These are phyloP conservation scores for Andricus quercusramuli DNA, from an alignment of 2,888 invertebrate species.

Conservation along the genomic window DNA sequence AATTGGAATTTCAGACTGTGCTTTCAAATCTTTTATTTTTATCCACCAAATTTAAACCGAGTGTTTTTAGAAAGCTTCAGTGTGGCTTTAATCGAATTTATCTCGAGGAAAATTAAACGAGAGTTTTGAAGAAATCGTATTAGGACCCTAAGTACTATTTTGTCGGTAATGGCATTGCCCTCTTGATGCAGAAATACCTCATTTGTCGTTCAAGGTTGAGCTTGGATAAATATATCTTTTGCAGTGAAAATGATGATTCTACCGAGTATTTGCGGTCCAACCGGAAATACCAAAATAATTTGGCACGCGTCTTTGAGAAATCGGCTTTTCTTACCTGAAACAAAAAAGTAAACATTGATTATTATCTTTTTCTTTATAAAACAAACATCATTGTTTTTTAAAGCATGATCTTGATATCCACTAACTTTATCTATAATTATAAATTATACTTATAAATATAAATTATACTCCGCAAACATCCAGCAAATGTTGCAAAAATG, in stretches of 20 bases:
- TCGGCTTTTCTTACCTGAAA: slow-evolving; percentile 11
- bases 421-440: too few relatives aligned
- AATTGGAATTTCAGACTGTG: slow-evolving; percentile 8
- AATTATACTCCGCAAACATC: too few relatives aligned
- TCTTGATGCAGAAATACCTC: slow-evolving; percentile 14
- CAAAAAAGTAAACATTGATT: slow-evolving; percentile 6
- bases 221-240: slow-evolving; percentile 7
- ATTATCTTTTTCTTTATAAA: background rate
- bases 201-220: slow-evolving; percentile 27
- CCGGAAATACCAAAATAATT: slow-evolving; percentile 20
- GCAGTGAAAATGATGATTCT: slow-evolving; percentile 1
- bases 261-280: background rate
- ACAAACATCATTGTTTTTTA: background rate
- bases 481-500: too few relatives aligned
- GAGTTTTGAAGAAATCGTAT: background rate
- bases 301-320: background rate
- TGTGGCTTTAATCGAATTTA: background rate
- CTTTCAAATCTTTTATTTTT: background rate
- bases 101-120: background rate
- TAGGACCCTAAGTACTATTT: background rate
- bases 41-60: background rate
- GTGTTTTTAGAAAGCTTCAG: background rate
- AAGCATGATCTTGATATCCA: background rate
- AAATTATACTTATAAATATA: too few relatives aligned
- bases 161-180: slow-evolving; percentile 18